Base-by-base conservation (phyloP, 1,140 invertebrate genomes). In the Psilanteris sp. region DNA sequence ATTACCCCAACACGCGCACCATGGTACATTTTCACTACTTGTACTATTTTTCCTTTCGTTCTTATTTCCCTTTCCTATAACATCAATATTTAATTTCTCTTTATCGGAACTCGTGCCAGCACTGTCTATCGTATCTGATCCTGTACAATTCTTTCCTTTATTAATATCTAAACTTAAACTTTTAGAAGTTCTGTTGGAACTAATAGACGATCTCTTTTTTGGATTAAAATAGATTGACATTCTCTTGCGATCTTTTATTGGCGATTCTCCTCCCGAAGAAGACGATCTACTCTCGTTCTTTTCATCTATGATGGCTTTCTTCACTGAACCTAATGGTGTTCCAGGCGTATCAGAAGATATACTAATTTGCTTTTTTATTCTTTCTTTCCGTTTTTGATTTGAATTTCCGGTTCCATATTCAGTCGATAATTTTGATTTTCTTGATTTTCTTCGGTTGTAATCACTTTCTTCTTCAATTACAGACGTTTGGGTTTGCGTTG, bases 1-100 rank as follows among this genome's bases (percentile, higher is more conserved):
- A 67, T 95, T 95, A 6, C 95, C 95, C 94, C 94, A 96, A 78
- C 95, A 96, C 0, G 93, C 94, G 79, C 94, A 96, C 94, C 95
- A 96, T 0, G 94, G 95, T 72, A 95, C 93, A 81, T 92, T 94
- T 20, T 91, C 92, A 59, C 91, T 91, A 16, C 90, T 87, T 13
- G 90, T 90, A 29, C 91, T 91, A 0, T 91, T 86, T 52, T 92
- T 93, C 7, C 91, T 87, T 10, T 85, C 86, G 77, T 91, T 92
- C 77, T 89, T 86, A 0, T 85, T 89, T 62, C 89, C 86, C 75
- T 90, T 80, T 55, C 92, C 91, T 54, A 91, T 93, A 44, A 90
- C 91, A 43, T 92, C 80, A 73, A 92, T 93, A 81, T 92, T 92
- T 3, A 91, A 93, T n/a, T 91, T 90, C 74, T 93, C 93, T 24